Percentiles rank a stretch among this genome's conserved stretches.
Evolutionary conservation across 2,797 vertebrate genomes (phyloP).

Genomic region (Alectoris magna): DNA sequence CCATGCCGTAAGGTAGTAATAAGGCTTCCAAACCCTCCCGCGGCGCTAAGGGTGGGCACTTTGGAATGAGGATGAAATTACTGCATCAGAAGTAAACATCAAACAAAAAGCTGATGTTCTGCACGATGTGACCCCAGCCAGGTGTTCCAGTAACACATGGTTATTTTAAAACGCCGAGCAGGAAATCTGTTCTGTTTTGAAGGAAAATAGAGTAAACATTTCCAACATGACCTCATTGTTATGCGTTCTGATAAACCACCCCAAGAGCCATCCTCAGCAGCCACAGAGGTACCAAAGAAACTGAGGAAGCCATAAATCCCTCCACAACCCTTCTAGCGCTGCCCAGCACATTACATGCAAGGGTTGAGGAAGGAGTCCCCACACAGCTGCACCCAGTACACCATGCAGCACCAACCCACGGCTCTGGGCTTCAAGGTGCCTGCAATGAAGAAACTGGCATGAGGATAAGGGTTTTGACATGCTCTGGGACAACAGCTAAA

Average conservation of each 20-base stretch:
- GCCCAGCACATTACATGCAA: accelerated
- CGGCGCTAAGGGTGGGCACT: accelerated
- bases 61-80: background rate
- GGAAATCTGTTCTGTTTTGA: constrained; percentile 43
- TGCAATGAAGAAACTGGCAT: background rate
- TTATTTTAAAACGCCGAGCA: background rate
- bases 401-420: accelerated
- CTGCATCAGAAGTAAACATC: background rate
- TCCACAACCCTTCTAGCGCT: background rate
- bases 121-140: background rate
- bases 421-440: accelerated
- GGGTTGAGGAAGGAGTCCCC: background rate
- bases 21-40: background rate
- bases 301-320: constrained; percentile 9
- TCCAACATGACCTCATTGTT: background rate
- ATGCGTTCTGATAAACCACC: background rate
- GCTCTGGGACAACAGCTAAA: background rate
- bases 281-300: background rate
- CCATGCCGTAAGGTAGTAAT: accelerated
- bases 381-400: accelerated
- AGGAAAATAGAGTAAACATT: background rate
- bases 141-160: background rate
- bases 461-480: background rate
- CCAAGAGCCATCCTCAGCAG: background rate
- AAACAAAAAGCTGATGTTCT: background rate